These are phyloP conservation scores for Drosophila pallidifrons DNA, from an alignment of 1,140 invertebrate genomes.

Conservation along the genomic window DNA sequence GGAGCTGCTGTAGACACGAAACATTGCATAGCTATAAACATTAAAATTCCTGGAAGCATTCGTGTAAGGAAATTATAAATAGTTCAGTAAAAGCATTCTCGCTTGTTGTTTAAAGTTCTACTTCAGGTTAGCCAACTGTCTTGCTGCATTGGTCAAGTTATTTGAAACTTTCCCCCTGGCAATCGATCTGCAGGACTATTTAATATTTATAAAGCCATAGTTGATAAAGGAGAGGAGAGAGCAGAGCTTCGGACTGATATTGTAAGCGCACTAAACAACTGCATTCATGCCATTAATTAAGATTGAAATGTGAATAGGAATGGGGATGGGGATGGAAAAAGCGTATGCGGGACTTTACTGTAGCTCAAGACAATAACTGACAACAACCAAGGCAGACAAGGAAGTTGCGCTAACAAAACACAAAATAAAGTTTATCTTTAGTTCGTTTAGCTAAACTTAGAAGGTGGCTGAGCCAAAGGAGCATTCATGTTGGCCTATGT, in stretches of 20 bases:
- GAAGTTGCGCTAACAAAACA: slow-evolving; percentile 9
- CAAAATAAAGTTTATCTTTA: slow-evolving; percentile 31
- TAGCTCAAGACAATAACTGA: slow-evolving; percentile 7
- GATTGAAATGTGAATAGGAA: neutral
- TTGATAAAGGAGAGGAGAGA: neutral
- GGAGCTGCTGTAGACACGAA: no score
- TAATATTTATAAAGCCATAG: no score
- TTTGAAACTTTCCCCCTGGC: no score
- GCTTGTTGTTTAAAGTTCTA: no score
- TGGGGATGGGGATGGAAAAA: no score
- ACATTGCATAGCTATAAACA: no score
- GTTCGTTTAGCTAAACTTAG: slow-evolving; percentile 31
- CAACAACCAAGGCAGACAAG: neutral
- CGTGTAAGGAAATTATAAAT: no score
- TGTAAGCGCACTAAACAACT: neutral
- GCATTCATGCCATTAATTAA: slow-evolving; percentile 6
- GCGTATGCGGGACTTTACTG: neutral
- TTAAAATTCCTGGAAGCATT: no score
- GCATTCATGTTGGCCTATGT: slow-evolving; percentile 48
- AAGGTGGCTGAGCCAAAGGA: slow-evolving; percentile 35
- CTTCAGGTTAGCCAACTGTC: no score
- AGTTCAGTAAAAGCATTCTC: no score
- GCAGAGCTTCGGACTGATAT: neutral
- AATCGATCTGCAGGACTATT: neutral
- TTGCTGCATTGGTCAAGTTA: no score